phyloP scores from a whole-genome alignment of 1,140 invertebrate genomes.

The Drosophila triauraria region DNA sequence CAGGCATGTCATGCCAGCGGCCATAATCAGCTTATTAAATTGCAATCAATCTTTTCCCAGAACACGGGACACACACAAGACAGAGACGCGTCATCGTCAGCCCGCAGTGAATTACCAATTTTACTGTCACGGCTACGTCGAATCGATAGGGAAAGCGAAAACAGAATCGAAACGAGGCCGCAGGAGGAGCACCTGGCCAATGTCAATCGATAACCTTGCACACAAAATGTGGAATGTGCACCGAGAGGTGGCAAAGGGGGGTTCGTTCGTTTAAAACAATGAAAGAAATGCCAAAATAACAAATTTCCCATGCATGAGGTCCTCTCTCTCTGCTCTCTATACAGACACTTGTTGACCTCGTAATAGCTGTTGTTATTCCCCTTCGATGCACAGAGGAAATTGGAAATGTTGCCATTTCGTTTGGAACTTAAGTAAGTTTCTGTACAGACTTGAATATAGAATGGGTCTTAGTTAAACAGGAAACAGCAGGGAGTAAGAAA shows the following conservation, averaged over 20 bases:
- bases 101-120: conserved; percentile 37
- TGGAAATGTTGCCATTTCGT: neutral
- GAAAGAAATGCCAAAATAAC: conserved; percentile 40
- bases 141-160: conserved; percentile 53
- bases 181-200: conserved; percentile 57
- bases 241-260: neutral
- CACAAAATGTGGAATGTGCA: conserved; percentile 40
- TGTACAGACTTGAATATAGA: neutral
- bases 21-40: conserved; percentile 50
- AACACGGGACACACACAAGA: conserved; percentile 10
- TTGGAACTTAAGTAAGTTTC: conserved; percentile 1
- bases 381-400: conserved; percentile 17
- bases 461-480: neutral
- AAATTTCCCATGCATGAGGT: conserved; percentile 24
- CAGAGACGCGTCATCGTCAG: conserved; percentile 23
- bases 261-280: conserved; percentile 10
- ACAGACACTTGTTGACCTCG: conserved; percentile 72
- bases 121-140: conserved; percentile 24
- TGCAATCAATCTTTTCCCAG: conserved; percentile 45
- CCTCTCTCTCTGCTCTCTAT: neutral
- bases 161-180: conserved; percentile 37
- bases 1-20: neutral
- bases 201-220: conserved; percentile 72
- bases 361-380: conserved; percentile 17
- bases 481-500: neutral